Evolutionary conservation across 2,797 vertebrate species (phyloP).

Genomic region (Rhyacichthys aspro): DNA sequence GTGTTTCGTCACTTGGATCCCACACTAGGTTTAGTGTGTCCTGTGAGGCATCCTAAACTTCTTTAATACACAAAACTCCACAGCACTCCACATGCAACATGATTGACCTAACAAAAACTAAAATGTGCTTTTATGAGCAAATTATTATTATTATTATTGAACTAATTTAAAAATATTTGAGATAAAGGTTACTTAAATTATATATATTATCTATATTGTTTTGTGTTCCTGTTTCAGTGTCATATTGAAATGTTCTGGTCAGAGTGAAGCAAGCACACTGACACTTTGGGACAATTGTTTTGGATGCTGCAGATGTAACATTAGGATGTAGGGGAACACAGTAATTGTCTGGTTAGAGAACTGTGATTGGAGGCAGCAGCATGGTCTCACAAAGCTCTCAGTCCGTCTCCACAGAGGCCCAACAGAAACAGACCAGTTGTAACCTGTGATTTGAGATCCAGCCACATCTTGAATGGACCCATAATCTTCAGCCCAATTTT

Average conservation of each 20-base stretch:
- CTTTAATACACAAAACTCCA: conserved; percentile 71
- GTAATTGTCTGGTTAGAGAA: conserved; percentile 25
- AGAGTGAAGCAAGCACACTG: neutral
- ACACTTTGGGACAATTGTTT: conserved; percentile 1
- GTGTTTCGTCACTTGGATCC: conserved; percentile 67
- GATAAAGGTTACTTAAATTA: too few relatives aligned
- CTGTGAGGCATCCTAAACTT: conserved; percentile 75
- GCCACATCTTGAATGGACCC: conserved; percentile 51
- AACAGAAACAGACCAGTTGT: conserved; percentile 49
- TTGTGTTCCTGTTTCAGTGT: too few relatives aligned
- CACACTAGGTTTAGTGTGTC: conserved; percentile 59
- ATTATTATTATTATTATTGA: conserved; percentile 23
- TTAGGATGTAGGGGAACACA: conserved; percentile 22
- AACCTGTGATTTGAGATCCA: conserved; percentile 64
- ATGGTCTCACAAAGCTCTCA: conserved; percentile 23
- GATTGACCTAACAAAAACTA: conserved; percentile 24
- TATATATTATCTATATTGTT: too few relatives aligned
- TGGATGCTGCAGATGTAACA: conserved; percentile 18
- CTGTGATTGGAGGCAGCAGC: conserved; percentile 47
- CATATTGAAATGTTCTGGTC: neutral
- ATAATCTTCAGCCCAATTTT: conserved; percentile 34
- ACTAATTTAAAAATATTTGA: too few relatives aligned
- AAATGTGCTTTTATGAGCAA: conserved; percentile 33
- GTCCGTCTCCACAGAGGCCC: conserved; percentile 38
- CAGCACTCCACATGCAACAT: conserved; percentile 34